Evolutionary conservation across 2,113 vertebrate species (phyloP).

Genomic region (Mustelus asterias): DNA sequence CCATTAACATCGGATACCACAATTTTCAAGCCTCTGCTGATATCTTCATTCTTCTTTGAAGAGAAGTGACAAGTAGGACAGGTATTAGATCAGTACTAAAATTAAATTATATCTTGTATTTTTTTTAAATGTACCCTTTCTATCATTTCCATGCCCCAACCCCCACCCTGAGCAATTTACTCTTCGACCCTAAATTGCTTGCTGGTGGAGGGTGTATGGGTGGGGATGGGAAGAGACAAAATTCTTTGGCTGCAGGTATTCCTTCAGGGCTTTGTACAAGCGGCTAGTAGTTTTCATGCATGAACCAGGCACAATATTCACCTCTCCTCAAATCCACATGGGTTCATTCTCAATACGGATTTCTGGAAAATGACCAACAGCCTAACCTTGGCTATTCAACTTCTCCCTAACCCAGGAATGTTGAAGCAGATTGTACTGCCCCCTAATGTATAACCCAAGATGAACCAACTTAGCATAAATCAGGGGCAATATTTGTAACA

Average conservation of each 20-base stretch:
- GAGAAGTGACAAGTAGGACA: neutral
- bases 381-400: neutral
- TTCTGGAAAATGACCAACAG: neutral
- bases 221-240: neutral
- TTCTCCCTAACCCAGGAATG: neutral
- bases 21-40: neutral
- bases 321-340: neutral
- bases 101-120: neutral
- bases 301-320: neutral
- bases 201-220: neutral
- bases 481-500: neutral
- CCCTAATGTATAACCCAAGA: too few relatives aligned
- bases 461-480: neutral
- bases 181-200: neutral
- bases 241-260: neutral
- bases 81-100: neutral
- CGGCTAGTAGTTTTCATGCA: neutral
- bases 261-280: neutral
- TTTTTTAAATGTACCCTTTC: neutral
- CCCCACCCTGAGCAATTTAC: neutral
- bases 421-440: neutral
- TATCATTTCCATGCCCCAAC: neutral
- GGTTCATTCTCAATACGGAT: neutral
- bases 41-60: neutral
- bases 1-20: neutral